Conservation (phyloP, 2,113 vertebrate species). For the Progne subis region DNA sequence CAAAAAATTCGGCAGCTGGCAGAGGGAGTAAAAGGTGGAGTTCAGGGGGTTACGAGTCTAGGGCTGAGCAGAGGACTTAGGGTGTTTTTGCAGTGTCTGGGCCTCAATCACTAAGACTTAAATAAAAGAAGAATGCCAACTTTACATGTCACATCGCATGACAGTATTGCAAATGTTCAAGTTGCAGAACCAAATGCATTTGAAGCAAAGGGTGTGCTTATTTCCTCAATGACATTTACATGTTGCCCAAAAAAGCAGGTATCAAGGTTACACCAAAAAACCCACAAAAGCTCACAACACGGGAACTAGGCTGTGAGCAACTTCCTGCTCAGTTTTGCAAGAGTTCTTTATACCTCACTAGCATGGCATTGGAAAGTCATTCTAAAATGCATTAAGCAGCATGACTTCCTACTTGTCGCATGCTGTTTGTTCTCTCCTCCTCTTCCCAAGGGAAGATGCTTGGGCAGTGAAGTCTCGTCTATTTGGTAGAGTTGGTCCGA, state of each 20-base stretch:
- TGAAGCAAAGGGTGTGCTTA: background rate
- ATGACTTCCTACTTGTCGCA: background rate
- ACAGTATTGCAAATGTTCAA: background rate
- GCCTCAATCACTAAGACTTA: background rate
- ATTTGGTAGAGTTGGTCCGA: background rate
- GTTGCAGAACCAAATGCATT: background rate
- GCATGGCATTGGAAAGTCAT: background rate
- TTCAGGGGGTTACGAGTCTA: background rate
- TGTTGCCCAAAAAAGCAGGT: background rate
- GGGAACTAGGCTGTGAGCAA: background rate
- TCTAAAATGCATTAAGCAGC: background rate
- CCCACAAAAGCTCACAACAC: background rate
- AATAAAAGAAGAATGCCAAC: background rate
- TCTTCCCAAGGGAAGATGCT: background rate
- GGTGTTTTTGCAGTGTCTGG: background rate
- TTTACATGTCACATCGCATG: fast-evolving
- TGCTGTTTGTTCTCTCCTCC: background rate
- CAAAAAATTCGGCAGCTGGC: background rate
- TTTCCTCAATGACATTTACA: background rate
- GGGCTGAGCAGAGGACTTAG: background rate
- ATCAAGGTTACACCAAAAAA: background rate
- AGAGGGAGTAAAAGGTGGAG: background rate
- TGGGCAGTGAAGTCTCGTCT: background rate
- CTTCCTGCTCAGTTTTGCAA: background rate
- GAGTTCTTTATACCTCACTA: background rate